Conservation (phyloP, 2,888 invertebrate species). For the Aphodius granarius region DNA sequence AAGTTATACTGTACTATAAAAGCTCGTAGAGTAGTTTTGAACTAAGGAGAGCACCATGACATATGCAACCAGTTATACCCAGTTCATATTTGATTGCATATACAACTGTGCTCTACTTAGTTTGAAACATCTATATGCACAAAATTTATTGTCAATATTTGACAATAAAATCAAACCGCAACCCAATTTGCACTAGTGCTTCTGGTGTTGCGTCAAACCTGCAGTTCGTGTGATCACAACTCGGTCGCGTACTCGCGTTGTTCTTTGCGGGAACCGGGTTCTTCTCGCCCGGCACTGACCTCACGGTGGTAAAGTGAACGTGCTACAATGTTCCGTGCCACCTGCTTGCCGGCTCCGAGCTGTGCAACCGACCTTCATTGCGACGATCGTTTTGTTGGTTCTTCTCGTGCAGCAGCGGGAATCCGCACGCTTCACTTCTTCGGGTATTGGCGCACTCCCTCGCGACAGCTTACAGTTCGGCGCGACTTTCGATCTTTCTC, state of each 20-base stretch:
- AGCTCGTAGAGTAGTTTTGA: no score
- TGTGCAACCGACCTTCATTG: constrained; percentile 47
- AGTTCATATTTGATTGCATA: no score
- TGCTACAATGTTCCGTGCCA: constrained; percentile 31
- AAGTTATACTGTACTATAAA: no score
- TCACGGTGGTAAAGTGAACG: constrained; percentile 32
- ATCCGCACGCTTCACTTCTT: constrained; percentile 17
- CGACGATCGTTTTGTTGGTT: constrained; percentile 51
- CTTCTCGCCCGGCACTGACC: constrained; percentile 24
- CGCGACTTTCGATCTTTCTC: neutral
- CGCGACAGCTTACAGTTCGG: neutral
- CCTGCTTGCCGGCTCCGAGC: constrained; percentile 30
- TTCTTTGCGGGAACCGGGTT: neutral
- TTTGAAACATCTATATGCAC: no score
- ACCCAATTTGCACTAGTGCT: neutral
- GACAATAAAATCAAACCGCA: neutral
- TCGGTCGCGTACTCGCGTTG: neutral
- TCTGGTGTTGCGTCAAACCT: neutral
- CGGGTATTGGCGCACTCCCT: neutral
- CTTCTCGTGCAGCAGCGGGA: constrained; percentile 15
- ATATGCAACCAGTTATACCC: no score
- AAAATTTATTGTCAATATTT: neutral
- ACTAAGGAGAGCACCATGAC: no score
- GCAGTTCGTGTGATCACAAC: no score
- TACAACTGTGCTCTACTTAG: no score